Base-by-base conservation (phyloP, 2,113 vertebrate species). In the Psittacus erithacus region DNA sequence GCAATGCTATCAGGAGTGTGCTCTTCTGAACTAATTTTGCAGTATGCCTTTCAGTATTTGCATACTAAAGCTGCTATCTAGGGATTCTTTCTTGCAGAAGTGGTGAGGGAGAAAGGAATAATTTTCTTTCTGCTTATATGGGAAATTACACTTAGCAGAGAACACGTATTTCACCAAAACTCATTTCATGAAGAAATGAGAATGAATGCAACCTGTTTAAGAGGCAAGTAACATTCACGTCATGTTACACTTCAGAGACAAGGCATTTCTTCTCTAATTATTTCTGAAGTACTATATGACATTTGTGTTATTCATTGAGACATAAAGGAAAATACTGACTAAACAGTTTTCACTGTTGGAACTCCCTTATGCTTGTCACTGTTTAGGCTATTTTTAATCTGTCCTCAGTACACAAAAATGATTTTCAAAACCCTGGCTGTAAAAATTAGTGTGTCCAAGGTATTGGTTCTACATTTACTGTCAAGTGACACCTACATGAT, bases 1-100 rank as follows among this genome's bases (percentile, higher is more conserved):
- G 95, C 92, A 96, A 96, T 96, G 93, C 49, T 82, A 95, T 77
- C 74, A 73, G 70, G 59, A 96, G 65, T 69, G 52, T 92, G 92
- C 88, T 94, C 93, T 53, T 92, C 92, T 91, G 95, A 93, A 97
- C 90, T 94, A 88, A 93, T 93, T 96, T 64, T 76, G 62, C 70
- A 87, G 77, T 65, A 57, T 73, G 74, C 52, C 78, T 91, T 88
- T 88, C 81, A 65, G 80, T 82, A 94, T 95, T 95, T 96, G 95
- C 92, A 97, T 93, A 87, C 53, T 91, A 91, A 96, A 93, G 83
- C 62, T 6, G 4, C 91, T 94, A 43, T 89, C 92, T 44, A 88
- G 86, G 92, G 92, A 96, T 64, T 53, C 3, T 8, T 91, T 85
- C 77, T 57, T 73, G 74, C 41, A 89, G 73, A 94, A 91, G 86